A percentile compares a stretch with the other conserved stretches of the same genome.
Conservation (phyloP, 2,888 invertebrate genomes). For the Volucella zonaria region DNA sequence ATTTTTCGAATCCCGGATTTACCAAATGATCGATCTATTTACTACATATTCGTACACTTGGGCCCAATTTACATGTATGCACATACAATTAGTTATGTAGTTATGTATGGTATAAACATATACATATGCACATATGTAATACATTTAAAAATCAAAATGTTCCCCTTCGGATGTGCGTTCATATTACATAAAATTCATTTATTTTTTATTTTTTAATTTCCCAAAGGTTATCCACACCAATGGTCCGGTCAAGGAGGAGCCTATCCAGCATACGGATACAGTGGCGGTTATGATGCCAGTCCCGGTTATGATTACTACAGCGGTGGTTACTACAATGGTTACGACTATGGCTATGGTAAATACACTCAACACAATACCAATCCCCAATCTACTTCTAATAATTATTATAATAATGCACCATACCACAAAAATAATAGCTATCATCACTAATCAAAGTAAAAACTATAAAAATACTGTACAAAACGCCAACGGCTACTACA, state of each 20-base stretch:
- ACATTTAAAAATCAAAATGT: too few relatives aligned
- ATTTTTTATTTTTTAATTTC: slow-evolving; percentile 49
- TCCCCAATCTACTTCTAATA: slow-evolving; percentile 79
- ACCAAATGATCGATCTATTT: too few relatives aligned
- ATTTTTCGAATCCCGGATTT: too few relatives aligned
- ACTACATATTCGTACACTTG: too few relatives aligned
- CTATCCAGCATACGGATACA: slow-evolving; percentile 88
- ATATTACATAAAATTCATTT: slow-evolving; percentile 65
- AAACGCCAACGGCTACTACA: slow-evolving; percentile 72
- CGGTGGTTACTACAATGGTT: slow-evolving; percentile 85
- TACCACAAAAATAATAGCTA: slow-evolving; percentile 82
- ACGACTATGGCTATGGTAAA: slow-evolving; percentile 86
- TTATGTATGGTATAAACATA: too few relatives aligned
- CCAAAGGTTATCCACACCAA: slow-evolving; percentile 79
- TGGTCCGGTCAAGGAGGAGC: slow-evolving; percentile 86
- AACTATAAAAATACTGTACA: slow-evolving; percentile 73
- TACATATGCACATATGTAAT: too few relatives aligned
- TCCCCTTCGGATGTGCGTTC: slow-evolving; percentile 5
- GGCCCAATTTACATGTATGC: too few relatives aligned
- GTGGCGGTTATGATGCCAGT: slow-evolving; percentile 85
- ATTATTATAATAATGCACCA: slow-evolving; percentile 81
- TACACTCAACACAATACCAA: slow-evolving; percentile 81
- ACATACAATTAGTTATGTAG: too few relatives aligned
- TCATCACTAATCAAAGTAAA: slow-evolving; percentile 77
- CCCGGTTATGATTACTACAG: slow-evolving; percentile 90